Percentiles rank a stretch among this genome's conserved stretches.
phyloP scores from a whole-genome alignment of 2,113 vertebrate species.

The Dasypus novemcinctus region DNA sequence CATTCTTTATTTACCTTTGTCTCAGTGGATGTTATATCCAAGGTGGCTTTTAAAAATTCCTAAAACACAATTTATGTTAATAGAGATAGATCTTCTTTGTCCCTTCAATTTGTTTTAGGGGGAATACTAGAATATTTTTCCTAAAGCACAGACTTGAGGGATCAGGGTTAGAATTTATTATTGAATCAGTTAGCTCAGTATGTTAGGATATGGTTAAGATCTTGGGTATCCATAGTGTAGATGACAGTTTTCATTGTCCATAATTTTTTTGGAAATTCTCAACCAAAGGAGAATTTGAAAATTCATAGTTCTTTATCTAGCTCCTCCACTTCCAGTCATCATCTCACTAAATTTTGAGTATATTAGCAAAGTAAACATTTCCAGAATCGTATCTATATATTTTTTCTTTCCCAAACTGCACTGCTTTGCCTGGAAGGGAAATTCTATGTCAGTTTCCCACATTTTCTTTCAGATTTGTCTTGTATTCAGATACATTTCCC shows the following conservation, averaged over 20 bases:
- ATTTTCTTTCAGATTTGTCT: not conserved
- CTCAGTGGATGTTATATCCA: not conserved
- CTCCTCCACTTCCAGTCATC: not conserved
- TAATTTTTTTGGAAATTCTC: not conserved
- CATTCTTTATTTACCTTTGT: constrained; percentile 15
- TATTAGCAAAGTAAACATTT: not conserved
- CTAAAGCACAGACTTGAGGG: not conserved
- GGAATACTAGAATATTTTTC: not conserved
- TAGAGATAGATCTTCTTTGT: not conserved
- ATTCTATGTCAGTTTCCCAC: not conserved
- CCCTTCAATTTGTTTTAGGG: not conserved
- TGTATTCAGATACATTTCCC: not conserved
- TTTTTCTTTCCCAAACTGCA: not conserved
- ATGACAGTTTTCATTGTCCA: not conserved
- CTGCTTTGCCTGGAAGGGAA: not conserved
- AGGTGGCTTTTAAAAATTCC: not conserved
- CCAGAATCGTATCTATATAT: not conserved
- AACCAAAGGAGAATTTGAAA: not conserved
- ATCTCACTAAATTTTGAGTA: not conserved
- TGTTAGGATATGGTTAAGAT: not conserved
- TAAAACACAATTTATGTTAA: not conserved
- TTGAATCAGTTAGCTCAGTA: not conserved
- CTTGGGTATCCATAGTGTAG: not conserved
- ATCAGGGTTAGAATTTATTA: not conserved
- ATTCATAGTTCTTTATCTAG: not conserved